Conservation (phyloP, 2,113 vertebrate species). For the Vidua macroura region DNA sequence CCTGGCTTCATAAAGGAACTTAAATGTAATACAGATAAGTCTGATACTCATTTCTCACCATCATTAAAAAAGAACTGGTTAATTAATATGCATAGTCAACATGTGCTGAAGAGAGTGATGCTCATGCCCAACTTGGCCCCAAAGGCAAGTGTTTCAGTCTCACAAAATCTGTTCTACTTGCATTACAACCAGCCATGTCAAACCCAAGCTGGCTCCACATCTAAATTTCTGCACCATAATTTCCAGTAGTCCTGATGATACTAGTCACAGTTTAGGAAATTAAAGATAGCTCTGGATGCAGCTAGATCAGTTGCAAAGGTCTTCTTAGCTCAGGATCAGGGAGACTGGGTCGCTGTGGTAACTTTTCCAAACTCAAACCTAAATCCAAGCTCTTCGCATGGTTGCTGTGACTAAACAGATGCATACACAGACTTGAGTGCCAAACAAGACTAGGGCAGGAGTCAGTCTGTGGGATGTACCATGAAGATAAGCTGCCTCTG, state of each 20-base stretch:
- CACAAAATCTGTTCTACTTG: background rate
- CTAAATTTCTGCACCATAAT: background rate
- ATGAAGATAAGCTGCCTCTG: background rate
- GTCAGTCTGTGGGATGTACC: background rate
- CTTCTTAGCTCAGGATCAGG: background rate
- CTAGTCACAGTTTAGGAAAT: background rate
- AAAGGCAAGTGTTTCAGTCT: background rate
- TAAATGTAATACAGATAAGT: background rate
- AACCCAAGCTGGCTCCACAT: background rate
- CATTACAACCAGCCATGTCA: background rate
- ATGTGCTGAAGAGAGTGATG: background rate
- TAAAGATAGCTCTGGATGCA: background rate
- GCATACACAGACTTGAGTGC: background rate
- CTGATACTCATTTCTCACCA: background rate
- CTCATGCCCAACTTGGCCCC: background rate
- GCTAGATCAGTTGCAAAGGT: background rate
- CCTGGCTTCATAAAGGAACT: background rate
- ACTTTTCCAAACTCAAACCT: background rate
- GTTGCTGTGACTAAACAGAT: background rate
- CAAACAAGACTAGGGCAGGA: background rate
- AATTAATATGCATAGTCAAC: background rate
- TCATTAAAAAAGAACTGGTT: background rate
- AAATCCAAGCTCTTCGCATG: background rate
- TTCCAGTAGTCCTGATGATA: background rate
- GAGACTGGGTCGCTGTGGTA: rapidly evolving